A percentile compares a stretch with the other conserved stretches of the same genome.
Evolutionary conservation across 2,888 invertebrate genomes (phyloP).

Genomic region (Cataglyphis altisquamis): DNA sequence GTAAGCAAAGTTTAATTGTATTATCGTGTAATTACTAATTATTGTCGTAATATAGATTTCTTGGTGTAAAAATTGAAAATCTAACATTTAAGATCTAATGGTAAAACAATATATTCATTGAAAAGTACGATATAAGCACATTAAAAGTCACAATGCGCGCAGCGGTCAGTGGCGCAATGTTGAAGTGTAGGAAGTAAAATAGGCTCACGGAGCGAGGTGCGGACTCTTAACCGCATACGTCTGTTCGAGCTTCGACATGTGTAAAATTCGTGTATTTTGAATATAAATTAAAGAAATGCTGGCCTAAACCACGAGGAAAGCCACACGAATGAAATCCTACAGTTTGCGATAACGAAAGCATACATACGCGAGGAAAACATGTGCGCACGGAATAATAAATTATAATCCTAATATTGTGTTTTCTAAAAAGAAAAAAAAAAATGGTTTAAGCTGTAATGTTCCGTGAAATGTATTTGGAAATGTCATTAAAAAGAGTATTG

Average conservation of each 20-base stretch:
- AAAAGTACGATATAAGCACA: constrained; percentile 73
- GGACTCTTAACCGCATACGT: constrained; percentile 56
- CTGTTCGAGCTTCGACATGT: constrained; percentile 66
- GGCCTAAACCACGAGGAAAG: constrained; percentile 77
- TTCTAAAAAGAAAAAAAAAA: constrained; percentile 52
- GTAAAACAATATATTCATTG: constrained; percentile 79
- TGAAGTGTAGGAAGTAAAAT: constrained; percentile 70
- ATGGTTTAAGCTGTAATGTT: constrained; percentile 67
- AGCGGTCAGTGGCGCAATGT: constrained; percentile 63
- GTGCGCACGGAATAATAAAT: constrained; percentile 64
- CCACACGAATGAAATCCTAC: constrained; percentile 65
- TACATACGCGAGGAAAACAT: constrained; percentile 59
- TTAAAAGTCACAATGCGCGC: constrained; percentile 70
- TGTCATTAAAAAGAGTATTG: constrained; percentile 82
- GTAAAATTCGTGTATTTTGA: constrained; percentile 79
- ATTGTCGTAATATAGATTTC: constrained; percentile 85
- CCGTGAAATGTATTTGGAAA: constrained; percentile 79
- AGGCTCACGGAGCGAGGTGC: constrained; percentile 73
- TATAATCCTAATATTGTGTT: constrained; percentile 59
- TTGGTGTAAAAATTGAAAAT: constrained; percentile 84
- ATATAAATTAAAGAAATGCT: constrained; percentile 78
- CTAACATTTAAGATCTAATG: constrained; percentile 82
- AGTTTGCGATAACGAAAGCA: constrained; percentile 65
- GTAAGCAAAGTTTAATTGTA: constrained; percentile 82
- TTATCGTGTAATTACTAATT: constrained; percentile 85